phyloP scores from a whole-genome alignment of 2,113 vertebrate genomes.

The Chlorocebus sabaeus region DNA sequence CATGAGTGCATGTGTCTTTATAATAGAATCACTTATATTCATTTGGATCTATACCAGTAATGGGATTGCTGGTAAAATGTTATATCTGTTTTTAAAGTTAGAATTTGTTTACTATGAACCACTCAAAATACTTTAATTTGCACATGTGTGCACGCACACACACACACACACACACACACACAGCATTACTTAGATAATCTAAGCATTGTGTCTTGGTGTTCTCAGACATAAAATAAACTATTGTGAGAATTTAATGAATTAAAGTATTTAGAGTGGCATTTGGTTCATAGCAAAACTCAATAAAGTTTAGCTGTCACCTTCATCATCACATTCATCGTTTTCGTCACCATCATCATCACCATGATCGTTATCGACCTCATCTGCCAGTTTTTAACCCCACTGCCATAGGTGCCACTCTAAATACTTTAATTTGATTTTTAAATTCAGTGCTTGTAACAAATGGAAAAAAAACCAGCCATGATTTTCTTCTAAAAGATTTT shows the following conservation, averaged over 20 bases:
- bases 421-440: neutral
- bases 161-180: no score
- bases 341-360: neutral
- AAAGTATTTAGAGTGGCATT: neutral
- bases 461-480: neutral
- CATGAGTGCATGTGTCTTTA: no score
- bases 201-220: neutral
- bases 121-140: no score
- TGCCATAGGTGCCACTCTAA: no score
- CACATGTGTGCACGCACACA: fast-evolving
- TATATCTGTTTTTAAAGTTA: no score
- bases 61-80: no score
- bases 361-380: neutral
- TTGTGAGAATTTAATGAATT: neutral
- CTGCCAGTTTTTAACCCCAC: neutral
- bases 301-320: neutral
- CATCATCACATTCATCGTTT: neutral
- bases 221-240: neutral
- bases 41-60: no score
- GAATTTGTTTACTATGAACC: no score
- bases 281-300: neutral
- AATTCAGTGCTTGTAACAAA: neutral
- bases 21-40: no score
- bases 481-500: neutral
- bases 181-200: neutral